A percentile compares a stretch with the other conserved stretches of the same genome.
Conservation (phyloP, 2,113 vertebrate species). For the Recurvirostra avosetta region DNA sequence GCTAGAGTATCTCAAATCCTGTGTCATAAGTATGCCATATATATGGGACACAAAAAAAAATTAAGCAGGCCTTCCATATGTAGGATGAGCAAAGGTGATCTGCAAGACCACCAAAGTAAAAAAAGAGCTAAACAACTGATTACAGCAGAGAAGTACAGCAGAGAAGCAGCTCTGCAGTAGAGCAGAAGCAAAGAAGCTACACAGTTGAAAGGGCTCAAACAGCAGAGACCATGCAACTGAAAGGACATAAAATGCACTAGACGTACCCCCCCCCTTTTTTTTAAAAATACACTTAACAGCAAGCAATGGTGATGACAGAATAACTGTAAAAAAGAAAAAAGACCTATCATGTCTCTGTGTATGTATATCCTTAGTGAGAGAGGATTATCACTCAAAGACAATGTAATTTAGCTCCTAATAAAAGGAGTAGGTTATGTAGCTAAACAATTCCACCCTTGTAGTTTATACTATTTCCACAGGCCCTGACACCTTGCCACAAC, state of each 20-base stretch:
- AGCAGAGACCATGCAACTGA: conserved; percentile 4
- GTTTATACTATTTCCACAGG: not conserved
- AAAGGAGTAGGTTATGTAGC: not conserved
- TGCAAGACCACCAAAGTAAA: not conserved
- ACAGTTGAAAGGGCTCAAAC: not conserved
- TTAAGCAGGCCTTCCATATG: not conserved
- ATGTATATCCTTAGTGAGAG: not conserved
- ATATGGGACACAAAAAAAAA: not conserved
- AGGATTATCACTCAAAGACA: not conserved
- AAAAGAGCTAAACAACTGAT: not conserved
- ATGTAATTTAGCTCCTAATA: not conserved
- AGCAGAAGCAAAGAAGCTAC: not conserved
- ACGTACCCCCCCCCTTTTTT: not conserved
- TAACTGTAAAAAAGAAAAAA: conserved; percentile 18
- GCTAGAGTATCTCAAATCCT: not conserved
- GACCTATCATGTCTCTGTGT: not conserved
- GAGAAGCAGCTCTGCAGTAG: not conserved
- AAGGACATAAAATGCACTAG: not conserved
- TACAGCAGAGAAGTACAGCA: too few species aligned
- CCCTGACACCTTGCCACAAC: not conserved
- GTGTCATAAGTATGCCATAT: not conserved
- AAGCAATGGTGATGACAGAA: conserved; percentile 20
- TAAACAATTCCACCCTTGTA: not conserved
- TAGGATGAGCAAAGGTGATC: not conserved
- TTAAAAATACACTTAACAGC: conserved; percentile 20